These are phyloP conservation scores for Petrolisthes manimaculis DNA, from an alignment of 2,888 invertebrate genomes.

Conservation along the genomic window DNA sequence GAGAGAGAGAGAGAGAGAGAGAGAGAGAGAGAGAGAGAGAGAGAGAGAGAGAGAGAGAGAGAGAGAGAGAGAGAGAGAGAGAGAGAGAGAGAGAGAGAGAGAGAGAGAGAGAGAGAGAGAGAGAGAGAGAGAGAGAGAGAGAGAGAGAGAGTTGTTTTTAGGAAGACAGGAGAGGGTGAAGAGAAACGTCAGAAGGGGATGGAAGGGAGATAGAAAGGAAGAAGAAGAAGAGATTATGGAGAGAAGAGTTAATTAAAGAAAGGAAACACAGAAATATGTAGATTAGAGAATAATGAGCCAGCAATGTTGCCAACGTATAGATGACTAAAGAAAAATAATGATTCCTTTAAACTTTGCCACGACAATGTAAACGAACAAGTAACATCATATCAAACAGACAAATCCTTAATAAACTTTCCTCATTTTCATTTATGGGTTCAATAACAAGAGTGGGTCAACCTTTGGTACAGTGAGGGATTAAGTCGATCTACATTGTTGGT, in stretches of 20 bases:
- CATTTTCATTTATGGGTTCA: too few species aligned
- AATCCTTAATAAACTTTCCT: too few species aligned
- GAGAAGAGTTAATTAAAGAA: neutral
- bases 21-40: conserved; percentile 28
- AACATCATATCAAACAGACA: too few species aligned
- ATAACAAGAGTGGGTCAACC: too few species aligned
- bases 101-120: neutral
- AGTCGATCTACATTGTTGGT: too few species aligned
- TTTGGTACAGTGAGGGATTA: too few species aligned
- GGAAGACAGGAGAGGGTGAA: neutral
- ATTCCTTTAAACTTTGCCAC: too few species aligned
- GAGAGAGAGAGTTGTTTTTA: neutral
- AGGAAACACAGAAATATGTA: too few species aligned
- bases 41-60: conserved; percentile 28
- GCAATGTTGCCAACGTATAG: too few species aligned
- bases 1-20: conserved; percentile 1
- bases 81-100: neutral
- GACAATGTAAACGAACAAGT: too few species aligned
- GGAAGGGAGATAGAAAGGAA: neutral
- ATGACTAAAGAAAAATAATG: too few species aligned
- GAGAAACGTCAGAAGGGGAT: neutral
- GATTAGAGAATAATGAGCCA: too few species aligned
- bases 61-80: conserved; percentile 11
- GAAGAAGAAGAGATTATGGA: neutral
- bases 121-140: neutral